Base-by-base conservation (phyloP, 2,888 invertebrate species). In the Parnassius smintheus region DNA sequence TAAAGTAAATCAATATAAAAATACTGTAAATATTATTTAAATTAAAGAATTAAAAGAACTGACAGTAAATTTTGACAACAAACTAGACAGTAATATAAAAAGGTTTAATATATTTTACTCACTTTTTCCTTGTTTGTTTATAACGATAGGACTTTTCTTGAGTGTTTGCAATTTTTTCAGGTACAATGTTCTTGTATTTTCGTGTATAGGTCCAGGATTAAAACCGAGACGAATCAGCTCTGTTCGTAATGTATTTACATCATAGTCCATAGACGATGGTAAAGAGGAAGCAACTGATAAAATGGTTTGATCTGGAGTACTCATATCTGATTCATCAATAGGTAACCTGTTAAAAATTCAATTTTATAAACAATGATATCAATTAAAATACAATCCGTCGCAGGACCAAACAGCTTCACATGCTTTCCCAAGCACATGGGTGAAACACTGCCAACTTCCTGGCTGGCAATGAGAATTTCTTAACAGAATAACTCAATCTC, bases 161-260 rank as follows among this genome's bases (percentile, higher is more conserved):
- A 96, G 82, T 59, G 94, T 93, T 50, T 93, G 92, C 44, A 97
- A 85, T 72, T 95, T 95, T 77, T 94, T 95, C 56, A 96, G 85
- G 76, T 98, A 98, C 9, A 97, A 82, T 1, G 94, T 93, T 70
- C 96, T 95, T 0, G 98, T 98, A 2, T 94, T 93, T 12, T 93
- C 87, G 1, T 95, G 95, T 70, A 98, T 95, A 2, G 98, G 98
- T 0, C 98, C 98, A 0, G 96, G 95, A 10, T 87, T 91, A 70
- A 95, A 94, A 0, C 97, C 97, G 18, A 94, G 88, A 9, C 86
- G 82, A 0, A 93, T 91, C 48, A 97, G 83, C 73, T 95, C 95
- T 0, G 92, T 88, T 54, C 95, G 86, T 2, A 97, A 82, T 0
- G 93, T 92, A 66, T 94, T 93, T 13, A 95, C 94, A 72, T 96